Evolutionary conservation across 2,113 vertebrate species (phyloP), one percentile per base, ranked within the genome.

Genomic region (Anolis carolinensis): DNA sequence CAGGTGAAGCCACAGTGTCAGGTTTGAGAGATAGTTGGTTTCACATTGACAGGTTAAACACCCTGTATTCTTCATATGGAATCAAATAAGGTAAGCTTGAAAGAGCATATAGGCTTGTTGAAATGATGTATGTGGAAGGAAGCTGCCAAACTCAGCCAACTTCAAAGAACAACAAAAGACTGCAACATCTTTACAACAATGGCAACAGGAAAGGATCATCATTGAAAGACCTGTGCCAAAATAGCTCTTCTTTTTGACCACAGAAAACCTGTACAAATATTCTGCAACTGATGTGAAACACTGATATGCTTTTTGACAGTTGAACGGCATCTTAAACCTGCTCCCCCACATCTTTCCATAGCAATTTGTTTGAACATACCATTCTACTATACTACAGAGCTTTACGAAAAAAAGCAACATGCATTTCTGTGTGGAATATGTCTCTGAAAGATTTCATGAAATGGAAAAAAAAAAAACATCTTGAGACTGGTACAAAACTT

Each of bases 21-120:
- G 78, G 70, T 32, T 9, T 75, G 18, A 8, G 30, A 93, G 8
- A 91, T 34, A 10, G 11, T 1, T 71, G 27, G 11, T 70, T 88
- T 84, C 83, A n/a, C 20, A 18, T 1, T 36, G 87, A 89, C 81
- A 82, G 86, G 48, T 71, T 30, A 44, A 87, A n/a, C 32, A 39
- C 7, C n/a, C 63, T 10, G 4, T 1, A 59, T 90, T 89, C 87
- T 92, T 83, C 86, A 93, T 73, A 23, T 62, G 9, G 30, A 86
- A 90, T 30, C 86, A 52, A 91, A 76, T 2, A 1, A 21, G 68
- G 62, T 88, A 92, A 87, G 16, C 34, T 34, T 62, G 27, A 16
- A 48, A 32, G 27, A 34, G 55, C 73, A 65, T 62, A 55, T 8
- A 62, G 25, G 9, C 3, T 74, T 74, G 65, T 73, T n/a, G 21